Evolutionary conservation across 2,113 vertebrate genomes (phyloP).

Genomic region (Neogobius melanostomus): DNA sequence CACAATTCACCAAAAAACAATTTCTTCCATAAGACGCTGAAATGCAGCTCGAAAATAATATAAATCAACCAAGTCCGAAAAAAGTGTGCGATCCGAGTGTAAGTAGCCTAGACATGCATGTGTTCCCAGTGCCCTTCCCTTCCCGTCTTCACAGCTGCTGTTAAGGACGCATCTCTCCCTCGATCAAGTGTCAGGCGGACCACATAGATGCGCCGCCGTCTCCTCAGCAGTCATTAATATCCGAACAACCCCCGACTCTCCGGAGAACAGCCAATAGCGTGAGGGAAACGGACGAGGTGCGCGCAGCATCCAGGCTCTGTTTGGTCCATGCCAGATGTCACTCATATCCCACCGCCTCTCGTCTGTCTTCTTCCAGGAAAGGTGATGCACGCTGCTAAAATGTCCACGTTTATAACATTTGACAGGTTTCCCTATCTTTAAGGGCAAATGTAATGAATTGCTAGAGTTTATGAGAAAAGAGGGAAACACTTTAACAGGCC

Average conservation of each 20-base stretch:
- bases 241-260: constrained; percentile 79
- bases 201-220: constrained; percentile 85
- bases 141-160: constrained; percentile 80
- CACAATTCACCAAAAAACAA: constrained; percentile 57
- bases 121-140: constrained; percentile 66
- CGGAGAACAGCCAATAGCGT: constrained; percentile 80
- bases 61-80: constrained; percentile 71
- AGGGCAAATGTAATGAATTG: background rate
- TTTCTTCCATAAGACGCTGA: constrained; percentile 32
- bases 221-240: constrained; percentile 85
- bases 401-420: constrained; percentile 15
- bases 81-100: constrained; percentile 55
- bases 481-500: too few relatives aligned
- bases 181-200: constrained; percentile 78
- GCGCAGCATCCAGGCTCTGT: constrained; percentile 76
- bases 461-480: too few relatives aligned
- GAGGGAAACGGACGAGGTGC: constrained; percentile 60
- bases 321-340: constrained; percentile 75
- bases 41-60: constrained; percentile 33
- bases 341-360: constrained; percentile 50
- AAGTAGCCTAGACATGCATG: constrained; percentile 35
- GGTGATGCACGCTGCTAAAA: constrained; percentile 65
- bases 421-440: background rate
- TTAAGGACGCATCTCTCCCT: constrained; percentile 80
- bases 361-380: constrained; percentile 60